These are phyloP conservation scores for Aphis craccivora DNA, from an alignment of 1,140 invertebrate species.

Conservation along the genomic window DNA sequence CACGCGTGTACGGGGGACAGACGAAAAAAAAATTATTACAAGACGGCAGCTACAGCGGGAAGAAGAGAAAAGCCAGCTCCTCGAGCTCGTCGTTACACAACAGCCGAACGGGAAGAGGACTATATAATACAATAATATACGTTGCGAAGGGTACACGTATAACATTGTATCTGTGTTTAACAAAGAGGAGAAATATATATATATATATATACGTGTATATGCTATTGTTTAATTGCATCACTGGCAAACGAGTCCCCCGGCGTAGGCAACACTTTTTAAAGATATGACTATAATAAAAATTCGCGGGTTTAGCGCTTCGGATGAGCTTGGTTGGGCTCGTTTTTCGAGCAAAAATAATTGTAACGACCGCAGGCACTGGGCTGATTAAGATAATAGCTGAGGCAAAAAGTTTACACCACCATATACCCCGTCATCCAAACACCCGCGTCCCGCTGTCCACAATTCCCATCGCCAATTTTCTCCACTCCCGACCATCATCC, in stretches of 20 bases:
- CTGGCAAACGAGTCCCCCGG: constrained; percentile 53
- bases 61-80: background rate
- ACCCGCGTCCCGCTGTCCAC: no score
- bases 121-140: constrained; percentile 18
- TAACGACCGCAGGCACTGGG: constrained; percentile 56
- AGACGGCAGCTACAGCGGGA: background rate
- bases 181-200: constrained; percentile 34
- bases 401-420: constrained; percentile 54
- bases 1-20: background rate
- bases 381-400: constrained; percentile 57
- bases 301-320: constrained; percentile 54
- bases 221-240: constrained; percentile 56
- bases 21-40: background rate
- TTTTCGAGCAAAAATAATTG: constrained; percentile 56
- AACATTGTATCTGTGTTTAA: constrained; percentile 38
- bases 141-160: background rate
- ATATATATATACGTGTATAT: constrained; percentile 20
- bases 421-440: constrained; percentile 5
- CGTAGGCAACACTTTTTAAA: constrained; percentile 51
- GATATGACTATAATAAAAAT: constrained; percentile 55
- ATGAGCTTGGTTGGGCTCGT: constrained; percentile 55
- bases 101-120: background rate
- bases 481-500: background rate
- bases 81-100: constrained; percentile 11
- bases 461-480: no score